Evolutionary conservation across 2,113 vertebrate species (phyloP), one percentile per base, ranked within the genome.

Genomic region (Mesocricetus auratus): DNA sequence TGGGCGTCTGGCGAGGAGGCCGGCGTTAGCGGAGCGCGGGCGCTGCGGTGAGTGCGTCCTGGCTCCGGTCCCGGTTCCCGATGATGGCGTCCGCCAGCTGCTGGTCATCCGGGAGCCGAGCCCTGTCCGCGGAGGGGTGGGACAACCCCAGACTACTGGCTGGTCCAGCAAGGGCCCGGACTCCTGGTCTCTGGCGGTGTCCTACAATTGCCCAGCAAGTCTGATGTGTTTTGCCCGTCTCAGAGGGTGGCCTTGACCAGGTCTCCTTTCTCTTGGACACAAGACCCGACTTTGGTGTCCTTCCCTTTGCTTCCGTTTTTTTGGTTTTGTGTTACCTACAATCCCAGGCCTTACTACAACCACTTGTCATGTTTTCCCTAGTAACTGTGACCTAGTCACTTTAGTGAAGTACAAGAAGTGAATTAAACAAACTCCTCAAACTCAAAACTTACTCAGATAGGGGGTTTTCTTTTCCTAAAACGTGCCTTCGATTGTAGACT

Each of bases 1-100:
- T 97, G 97, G 97, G 86, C 90, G 66, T 92, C 7, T 36, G 94
- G 92, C 86, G 3, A 21, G 60, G 39, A 95, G 94, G 56, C 47
- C 22, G 75, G 95, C 71, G 60, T 77, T 90, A 50, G 87, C 68
- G 82, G 74, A 78, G 87, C 62, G 77, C 75, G 31, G 58, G 90
- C 36, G 81, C 90, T 75, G 7, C 78, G 97, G 97, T 98, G 97
- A 98, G 97, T 97, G 71, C n/a, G 42, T 42, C 50, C 86, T 29
- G 86, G 53, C 33, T 78, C n/a, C 31, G 87, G 77, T 13, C 29
- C 60, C 6, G 11, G 26, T 82, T 91, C 69, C 83, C 50, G 29
- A 53, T 24, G 4, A n/a, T 31, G 53, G 85, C 85, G 45, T 91
- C 66, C 16, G 90, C 62, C 86, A 5, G n/a, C 69, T 17, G 56